phyloP scores from a whole-genome alignment of 2,797 vertebrate genomes.

The Enteromius argenteus region DNA sequence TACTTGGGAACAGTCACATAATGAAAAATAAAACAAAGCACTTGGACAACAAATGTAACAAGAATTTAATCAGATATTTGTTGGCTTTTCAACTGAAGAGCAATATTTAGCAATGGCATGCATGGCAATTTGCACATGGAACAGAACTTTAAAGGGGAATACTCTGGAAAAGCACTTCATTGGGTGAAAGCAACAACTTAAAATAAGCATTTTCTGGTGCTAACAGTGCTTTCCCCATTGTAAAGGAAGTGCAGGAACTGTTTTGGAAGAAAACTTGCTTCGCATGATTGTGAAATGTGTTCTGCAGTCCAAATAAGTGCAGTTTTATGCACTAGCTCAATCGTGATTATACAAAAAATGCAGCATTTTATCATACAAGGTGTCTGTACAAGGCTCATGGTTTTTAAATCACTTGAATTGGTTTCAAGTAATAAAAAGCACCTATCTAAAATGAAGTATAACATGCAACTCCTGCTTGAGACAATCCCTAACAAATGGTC shows the following conservation, averaged over 20 bases:
- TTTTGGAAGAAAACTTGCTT: conserved; percentile 70
- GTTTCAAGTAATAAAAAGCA: conserved; percentile 40
- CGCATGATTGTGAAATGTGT: conserved; percentile 70
- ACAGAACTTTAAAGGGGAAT: conserved; percentile 95
- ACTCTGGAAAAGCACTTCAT: conserved; percentile 79
- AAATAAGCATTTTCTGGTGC: conserved; percentile 62
- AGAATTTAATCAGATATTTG: conserved; percentile 81
- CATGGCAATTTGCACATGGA: conserved; percentile 93
- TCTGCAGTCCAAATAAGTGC: conserved; percentile 77
- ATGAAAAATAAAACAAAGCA: conserved; percentile 85
- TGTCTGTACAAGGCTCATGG: neutral
- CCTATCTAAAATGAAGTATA: conserved; percentile 38
- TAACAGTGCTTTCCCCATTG: conserved; percentile 72
- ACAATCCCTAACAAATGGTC: conserved; percentile 8
- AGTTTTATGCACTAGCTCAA: conserved; percentile 34
- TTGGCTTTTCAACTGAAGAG: conserved; percentile 80
- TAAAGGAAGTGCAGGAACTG: conserved; percentile 65
- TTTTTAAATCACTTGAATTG: conserved; percentile 12
- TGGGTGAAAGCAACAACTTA: conserved; percentile 67
- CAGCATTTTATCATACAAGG: neutral
- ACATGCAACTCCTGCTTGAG: conserved; percentile 54
- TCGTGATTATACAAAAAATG: neutral
- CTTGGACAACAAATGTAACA: conserved; percentile 92
- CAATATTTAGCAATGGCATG: conserved; percentile 94
- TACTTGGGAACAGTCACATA: conserved; percentile 86